phyloP scores from a whole-genome alignment of 2,113 vertebrate species.

The Channa argus region DNA sequence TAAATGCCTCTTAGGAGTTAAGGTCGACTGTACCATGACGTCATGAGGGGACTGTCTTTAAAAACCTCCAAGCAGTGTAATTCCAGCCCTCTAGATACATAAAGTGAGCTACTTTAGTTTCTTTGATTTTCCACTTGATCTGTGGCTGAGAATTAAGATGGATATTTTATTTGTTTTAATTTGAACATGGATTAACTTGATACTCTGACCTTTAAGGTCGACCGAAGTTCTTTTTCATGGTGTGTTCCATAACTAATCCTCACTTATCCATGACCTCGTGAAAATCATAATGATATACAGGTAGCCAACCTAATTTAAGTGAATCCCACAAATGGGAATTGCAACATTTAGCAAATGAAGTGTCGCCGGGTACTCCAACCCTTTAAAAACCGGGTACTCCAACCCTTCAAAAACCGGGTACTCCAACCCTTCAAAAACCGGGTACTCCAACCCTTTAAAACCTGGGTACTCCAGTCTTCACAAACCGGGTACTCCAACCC shows the following conservation, averaged over 20 bases:
- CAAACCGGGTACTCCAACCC: no score
- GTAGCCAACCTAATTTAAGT: slow-evolving; percentile 10
- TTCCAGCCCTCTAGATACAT: slow-evolving; percentile 1
- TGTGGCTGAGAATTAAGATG: slow-evolving; percentile 4
- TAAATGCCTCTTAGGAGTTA: slow-evolving; percentile 14
- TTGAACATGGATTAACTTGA: slow-evolving; percentile 32
- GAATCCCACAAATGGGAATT: background rate
- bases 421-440: no score
- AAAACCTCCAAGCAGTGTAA: background rate
- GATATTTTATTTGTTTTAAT: slow-evolving; percentile 26
- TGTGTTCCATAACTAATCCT: background rate
- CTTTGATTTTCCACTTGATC: background rate
- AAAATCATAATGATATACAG: background rate
- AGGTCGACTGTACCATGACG: slow-evolving; percentile 9
- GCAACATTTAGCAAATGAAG: no score
- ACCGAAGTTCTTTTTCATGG: background rate
- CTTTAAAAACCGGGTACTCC: no score
- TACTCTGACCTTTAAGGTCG: slow-evolving; percentile 37
- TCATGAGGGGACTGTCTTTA: background rate
- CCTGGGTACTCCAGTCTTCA: no score
- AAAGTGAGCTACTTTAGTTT: slow-evolving; percentile 7
- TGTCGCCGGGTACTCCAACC: no score
- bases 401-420: no score
- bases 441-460: no score
- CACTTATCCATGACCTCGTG: slow-evolving; percentile 16